Evolutionary conservation across 2,888 invertebrate genomes (phyloP).

Genomic region (Blastobasis adustella): DNA sequence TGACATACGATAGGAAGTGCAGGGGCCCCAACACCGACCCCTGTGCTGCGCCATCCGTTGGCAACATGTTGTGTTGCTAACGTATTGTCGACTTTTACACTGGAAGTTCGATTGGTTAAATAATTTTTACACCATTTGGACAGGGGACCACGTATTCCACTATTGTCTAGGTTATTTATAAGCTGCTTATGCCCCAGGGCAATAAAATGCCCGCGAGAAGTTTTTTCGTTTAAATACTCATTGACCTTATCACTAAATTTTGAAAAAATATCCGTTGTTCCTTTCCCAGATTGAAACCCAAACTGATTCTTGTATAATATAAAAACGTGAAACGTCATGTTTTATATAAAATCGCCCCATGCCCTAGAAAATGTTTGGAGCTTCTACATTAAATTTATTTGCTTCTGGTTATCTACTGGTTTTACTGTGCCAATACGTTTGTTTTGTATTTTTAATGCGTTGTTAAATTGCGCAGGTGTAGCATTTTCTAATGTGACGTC

Average conservation of each 20-base stretch:
- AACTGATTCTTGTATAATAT: conserved; percentile 8
- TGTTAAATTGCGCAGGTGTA: too few relatives aligned
- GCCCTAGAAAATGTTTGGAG: too few relatives aligned
- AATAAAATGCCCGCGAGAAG: not conserved
- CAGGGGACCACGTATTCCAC: conserved; percentile 11
- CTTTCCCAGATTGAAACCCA: conserved; percentile 8
- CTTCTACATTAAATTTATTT: too few relatives aligned
- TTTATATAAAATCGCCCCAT: conserved; percentile 5
- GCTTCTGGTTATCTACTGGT: too few relatives aligned
- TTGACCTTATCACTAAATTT: conserved; percentile 12
- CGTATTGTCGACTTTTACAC: conserved; percentile 7
- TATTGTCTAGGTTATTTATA: conserved; percentile 7
- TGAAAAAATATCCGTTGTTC: conserved; percentile 5
- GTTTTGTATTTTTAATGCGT: too few relatives aligned
- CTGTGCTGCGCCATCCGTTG: conserved; percentile 12
- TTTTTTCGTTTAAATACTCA: conserved; percentile 3
- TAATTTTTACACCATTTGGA: conserved; percentile 11
- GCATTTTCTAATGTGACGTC: too few relatives aligned
- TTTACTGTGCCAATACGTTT: too few relatives aligned
- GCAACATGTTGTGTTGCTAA: not conserved
- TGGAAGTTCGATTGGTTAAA: conserved; percentile 4
- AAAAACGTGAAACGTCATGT: too few relatives aligned
- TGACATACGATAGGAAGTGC: conserved; percentile 12
- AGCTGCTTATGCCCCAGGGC: not conserved
- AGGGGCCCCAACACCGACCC: conserved; percentile 11